Evolutionary conservation across 2,797 vertebrate genomes (phyloP).

Genomic region (Peromyscus melanophrys): DNA sequence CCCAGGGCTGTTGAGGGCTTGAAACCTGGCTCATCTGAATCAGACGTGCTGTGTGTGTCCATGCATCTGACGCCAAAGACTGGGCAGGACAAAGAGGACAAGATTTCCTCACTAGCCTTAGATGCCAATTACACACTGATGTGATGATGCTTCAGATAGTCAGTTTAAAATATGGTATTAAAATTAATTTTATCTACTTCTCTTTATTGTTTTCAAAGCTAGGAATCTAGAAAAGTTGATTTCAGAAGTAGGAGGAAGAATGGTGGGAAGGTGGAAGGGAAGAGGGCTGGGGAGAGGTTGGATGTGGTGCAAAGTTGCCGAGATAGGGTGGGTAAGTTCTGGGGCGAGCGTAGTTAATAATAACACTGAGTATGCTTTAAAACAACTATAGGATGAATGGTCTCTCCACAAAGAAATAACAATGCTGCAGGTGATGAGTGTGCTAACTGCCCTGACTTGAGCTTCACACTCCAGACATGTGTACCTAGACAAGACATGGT

Average conservation of each 20-base stretch:
- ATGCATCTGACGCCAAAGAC: background rate
- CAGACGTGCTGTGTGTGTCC: background rate
- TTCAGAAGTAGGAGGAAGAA: background rate
- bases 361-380: background rate
- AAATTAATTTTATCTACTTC: background rate
- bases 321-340: background rate
- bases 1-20: background rate
- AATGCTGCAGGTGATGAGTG: background rate
- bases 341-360: background rate
- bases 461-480: background rate
- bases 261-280: background rate
- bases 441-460: background rate
- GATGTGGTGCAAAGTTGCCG: background rate
- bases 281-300: too few species aligned
- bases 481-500: background rate
- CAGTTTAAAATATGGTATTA: background rate
- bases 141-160: background rate
- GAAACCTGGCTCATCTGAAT: background rate
- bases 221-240: background rate
- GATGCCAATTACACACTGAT: background rate
- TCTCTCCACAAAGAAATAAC: background rate
- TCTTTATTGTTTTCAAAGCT: conserved; percentile 2
- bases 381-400: background rate
- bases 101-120: background rate
- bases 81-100: background rate